Evolutionary conservation across 2,797 vertebrate species (phyloP).

Genomic region (Cryptoprocta ferox): DNA sequence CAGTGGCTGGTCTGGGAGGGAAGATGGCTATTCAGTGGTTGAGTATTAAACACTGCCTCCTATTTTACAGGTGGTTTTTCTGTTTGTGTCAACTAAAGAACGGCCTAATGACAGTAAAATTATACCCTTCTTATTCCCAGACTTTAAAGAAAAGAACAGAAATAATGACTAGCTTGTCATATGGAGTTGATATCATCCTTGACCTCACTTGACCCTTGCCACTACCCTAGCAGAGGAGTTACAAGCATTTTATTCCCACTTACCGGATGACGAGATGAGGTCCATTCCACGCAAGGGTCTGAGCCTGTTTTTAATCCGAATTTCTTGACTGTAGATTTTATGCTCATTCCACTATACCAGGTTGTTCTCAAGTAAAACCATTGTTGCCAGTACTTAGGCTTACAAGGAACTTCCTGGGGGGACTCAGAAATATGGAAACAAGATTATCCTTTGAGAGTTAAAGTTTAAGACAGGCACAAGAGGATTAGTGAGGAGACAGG

Average conservation of each 20-base stretch:
- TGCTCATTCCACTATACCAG: not conserved
- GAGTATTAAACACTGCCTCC: not conserved
- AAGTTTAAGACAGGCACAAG: conserved; percentile 42
- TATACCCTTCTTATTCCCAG: conserved; percentile 51
- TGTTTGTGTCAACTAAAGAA: conserved; percentile 53
- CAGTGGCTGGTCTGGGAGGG: not conserved
- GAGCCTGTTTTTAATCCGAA: not conserved
- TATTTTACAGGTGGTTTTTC: conserved; percentile 47
- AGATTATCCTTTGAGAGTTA: conserved; percentile 49
- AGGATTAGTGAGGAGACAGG: conserved; percentile 64
- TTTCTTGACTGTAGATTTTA: not conserved
- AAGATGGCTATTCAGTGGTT: not conserved
- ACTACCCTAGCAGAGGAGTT: not conserved
- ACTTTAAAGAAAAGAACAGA: conserved; percentile 37
- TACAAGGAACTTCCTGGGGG: conserved; percentile 20
- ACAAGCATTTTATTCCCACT: not conserved
- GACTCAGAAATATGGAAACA: conserved; percentile 50
- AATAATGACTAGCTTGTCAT: not conserved
- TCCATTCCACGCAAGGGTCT: not conserved
- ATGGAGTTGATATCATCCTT: not conserved
- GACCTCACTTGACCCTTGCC: conserved; percentile 33
- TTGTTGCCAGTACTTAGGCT: not conserved
- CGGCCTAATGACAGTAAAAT: conserved; percentile 53
- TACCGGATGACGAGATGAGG: not conserved
- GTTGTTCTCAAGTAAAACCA: conserved; percentile 30